Evolutionary conservation across 1,140 invertebrate genomes (phyloP).

Genomic region (Micrasema minimum): DNA sequence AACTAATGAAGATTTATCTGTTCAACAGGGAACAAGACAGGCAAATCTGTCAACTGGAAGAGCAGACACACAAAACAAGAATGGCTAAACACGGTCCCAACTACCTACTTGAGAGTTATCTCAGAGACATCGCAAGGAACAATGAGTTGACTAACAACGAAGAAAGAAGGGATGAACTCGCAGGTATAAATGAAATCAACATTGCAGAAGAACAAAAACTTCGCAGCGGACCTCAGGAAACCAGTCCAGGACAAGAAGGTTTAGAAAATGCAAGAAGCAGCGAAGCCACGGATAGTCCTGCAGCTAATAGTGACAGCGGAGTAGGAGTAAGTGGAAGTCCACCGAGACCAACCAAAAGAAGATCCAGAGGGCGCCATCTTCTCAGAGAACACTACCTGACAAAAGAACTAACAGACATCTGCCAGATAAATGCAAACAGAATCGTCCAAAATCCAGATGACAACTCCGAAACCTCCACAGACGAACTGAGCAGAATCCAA

Average conservation of each 20-base stretch:
- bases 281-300: constrained; percentile 65
- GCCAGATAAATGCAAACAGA: constrained; percentile 61
- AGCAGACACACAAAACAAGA: constrained; percentile 75
- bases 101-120: constrained; percentile 83
- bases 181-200: constrained; percentile 51
- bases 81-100: constrained; percentile 82
- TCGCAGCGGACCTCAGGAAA: constrained; percentile 38
- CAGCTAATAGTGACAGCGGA: constrained; percentile 70
- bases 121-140: constrained; percentile 62
- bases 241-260: constrained; percentile 55
- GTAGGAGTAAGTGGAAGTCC: constrained; percentile 65
- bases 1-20: too few relatives aligned
- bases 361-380: constrained; percentile 64
- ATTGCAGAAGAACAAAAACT: constrained; percentile 34
- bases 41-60: constrained; percentile 80
- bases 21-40: constrained; percentile 78
- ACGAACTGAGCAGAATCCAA: constrained; percentile 66
- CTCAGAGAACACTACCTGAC: constrained; percentile 67
- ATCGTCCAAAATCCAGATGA: constrained; percentile 64
- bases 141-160: constrained; percentile 55
- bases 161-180: constrained; percentile 56
- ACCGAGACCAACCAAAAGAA: constrained; percentile 65
- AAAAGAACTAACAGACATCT: constrained; percentile 65
- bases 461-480: constrained; percentile 65
- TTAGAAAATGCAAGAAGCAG: constrained; percentile 64